Evolutionary conservation across 1,140 invertebrate species (phyloP).

Genomic region (Conus betulinus): DNA sequence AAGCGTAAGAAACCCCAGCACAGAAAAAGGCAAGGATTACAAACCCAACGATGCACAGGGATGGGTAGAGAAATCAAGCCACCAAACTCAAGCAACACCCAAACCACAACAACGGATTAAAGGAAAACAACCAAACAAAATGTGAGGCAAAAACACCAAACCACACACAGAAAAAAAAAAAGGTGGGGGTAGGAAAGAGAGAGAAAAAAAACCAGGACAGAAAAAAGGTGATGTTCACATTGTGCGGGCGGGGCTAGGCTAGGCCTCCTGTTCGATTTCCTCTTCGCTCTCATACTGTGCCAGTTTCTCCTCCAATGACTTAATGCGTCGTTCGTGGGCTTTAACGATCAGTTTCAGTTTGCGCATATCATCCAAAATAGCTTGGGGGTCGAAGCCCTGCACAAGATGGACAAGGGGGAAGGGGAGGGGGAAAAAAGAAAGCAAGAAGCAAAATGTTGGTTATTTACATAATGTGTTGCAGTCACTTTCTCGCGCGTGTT

Average conservation of each 20-base stretch:
- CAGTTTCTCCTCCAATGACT: conserved; percentile 72
- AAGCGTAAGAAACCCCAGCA: no score
- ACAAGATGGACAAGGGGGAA: neutral
- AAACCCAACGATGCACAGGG: no score
- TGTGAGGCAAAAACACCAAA: neutral
- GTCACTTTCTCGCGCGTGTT: neutral
- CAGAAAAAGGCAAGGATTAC: no score
- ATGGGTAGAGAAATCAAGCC: no score
- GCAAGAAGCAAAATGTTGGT: neutral
- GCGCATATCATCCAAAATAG: conserved; percentile 74
- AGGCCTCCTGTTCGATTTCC: conserved; percentile 43
- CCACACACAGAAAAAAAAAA: conserved; percentile 8
- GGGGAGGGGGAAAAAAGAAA: neutral
- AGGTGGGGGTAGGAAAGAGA: neutral
- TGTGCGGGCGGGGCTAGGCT: neutral
- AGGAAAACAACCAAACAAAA: neutral
- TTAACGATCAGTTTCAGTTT: conserved; percentile 77
- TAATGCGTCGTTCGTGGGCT: conserved; percentile 76
- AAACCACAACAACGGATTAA: no score
- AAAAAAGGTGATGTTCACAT: conserved; percentile 28
- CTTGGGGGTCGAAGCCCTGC: conserved; percentile 72
- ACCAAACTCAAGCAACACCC: no score
- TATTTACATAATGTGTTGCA: neutral
- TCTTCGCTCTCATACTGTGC: conserved; percentile 71
- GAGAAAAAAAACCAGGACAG: neutral